Evolutionary conservation across 2,888 invertebrate genomes (phyloP), one percentile per base, ranked within the genome.

Genomic region (Rhynchonema sp.): DNA sequence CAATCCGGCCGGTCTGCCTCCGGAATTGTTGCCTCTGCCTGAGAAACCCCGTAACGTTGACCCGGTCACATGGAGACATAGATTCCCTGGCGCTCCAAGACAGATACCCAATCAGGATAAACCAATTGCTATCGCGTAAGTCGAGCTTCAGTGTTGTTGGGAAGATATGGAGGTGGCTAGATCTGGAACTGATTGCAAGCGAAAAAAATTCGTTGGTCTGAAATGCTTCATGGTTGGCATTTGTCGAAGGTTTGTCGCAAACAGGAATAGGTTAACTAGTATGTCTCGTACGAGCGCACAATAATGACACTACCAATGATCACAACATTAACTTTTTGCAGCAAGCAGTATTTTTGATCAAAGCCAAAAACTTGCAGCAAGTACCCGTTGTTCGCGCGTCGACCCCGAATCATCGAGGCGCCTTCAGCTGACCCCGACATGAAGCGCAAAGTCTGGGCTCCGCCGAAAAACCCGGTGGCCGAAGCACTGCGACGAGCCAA

Each of bases 1-100:
- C 38, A 30, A 56, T 23, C 57, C 57, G 49, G 57, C 57, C 17
- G 46, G 13, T 27, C 52, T 57, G 57, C 57, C 57, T 23, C 23
- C 49, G 13, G 26, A 49, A 3, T 22, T 57, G 57, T 23, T 57
- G 57, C 46, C 57, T 20, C 38, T 25, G 25, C 56, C 56, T 29
- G 30, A 17, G 30, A 9, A 2, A 2, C 56, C 56, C 23, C 6
- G 3, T 26, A 27, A 22, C 20, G 30, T 30, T 2, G 30, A 56
- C 23, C 38, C 56, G 29, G 6, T 30, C 17, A 30, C n/a, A 3
- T 56, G 38, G 30, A 3, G 56, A n/a, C 56, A 56, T 29, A 9
- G 30, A n/a, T 56, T 56, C 27, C 22, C 38, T 2, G 22, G 23
- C 13, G 26, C 56, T 20, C 56, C 56, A 6, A 28, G 27, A 6